phyloP scores from a whole-genome alignment of 1,140 invertebrate genomes.

The Atta texana region DNA sequence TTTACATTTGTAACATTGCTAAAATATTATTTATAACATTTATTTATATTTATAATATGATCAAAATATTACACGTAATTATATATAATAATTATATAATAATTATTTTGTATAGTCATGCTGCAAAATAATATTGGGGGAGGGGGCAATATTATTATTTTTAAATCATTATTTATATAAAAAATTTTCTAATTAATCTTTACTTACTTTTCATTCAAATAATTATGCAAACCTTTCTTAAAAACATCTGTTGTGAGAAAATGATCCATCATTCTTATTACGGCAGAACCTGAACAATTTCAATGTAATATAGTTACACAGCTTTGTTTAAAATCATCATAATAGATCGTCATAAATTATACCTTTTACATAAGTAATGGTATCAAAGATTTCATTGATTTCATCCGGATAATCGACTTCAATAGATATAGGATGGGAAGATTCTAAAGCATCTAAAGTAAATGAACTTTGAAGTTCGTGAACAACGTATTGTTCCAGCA shows the following conservation, averaged over 20 bases:
- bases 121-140: too few species aligned
- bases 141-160: not conserved
- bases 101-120: too few species aligned
- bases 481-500: conserved; percentile 94
- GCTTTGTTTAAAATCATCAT: not conserved
- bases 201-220: conserved; percentile 89
- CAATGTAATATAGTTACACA: not conserved
- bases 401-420: conserved; percentile 95
- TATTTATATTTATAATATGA: too few species aligned
- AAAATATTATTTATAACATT: not conserved
- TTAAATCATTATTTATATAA: not conserved
- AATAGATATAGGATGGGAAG: conserved; percentile 96
- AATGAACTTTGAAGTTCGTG: conserved; percentile 94
- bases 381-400: conserved; percentile 97
- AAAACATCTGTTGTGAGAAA: conserved; percentile 96
- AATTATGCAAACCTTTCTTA: conserved; percentile 92
- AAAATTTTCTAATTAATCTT: conserved; percentile 15
- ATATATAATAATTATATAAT: too few species aligned
- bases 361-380: conserved; percentile 97
- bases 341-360: conserved; percentile 11
- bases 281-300: conserved; percentile 90
- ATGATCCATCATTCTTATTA: conserved; percentile 98
- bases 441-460: conserved; percentile 93
- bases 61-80: too few species aligned
- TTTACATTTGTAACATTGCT: not conserved